Percentiles rank a stretch among this genome's conserved stretches.
Conservation (phyloP, 1,140 invertebrate species). For the Tetragonula clypearis region DNA sequence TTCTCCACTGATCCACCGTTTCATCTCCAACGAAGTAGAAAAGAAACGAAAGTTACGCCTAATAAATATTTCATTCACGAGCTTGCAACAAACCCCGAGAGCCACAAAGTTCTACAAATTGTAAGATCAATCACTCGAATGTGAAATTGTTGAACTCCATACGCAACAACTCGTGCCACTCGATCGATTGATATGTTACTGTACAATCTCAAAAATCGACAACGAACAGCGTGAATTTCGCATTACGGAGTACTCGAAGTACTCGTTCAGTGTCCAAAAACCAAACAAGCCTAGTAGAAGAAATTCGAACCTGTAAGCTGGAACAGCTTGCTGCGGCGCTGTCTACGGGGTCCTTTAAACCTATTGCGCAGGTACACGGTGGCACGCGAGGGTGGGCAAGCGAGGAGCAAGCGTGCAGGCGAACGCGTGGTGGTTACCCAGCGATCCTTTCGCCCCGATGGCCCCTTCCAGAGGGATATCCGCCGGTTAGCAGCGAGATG, state of each 20-base stretch:
- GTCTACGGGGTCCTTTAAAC: neutral
- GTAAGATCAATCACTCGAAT: no score
- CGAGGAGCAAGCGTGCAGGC: slow-evolving; percentile 12
- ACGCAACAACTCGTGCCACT: neutral
- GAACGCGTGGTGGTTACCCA: slow-evolving; percentile 36
- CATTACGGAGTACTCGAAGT: neutral
- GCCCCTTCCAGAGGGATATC: slow-evolving; percentile 10
- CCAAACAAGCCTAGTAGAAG: no score
- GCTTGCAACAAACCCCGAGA: no score
- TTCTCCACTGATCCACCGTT: no score
- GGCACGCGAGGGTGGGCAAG: neutral
- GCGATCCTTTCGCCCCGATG: slow-evolving; percentile 13
- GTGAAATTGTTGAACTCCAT: neutral
- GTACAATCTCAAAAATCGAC: neutral
- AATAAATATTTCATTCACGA: no score
- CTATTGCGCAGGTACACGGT: slow-evolving; percentile 11
- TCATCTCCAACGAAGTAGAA: no score
- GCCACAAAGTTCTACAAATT: no score
- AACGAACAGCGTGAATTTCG: neutral
- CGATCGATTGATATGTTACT: neutral
- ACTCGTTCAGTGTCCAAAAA: no score
- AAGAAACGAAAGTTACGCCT: no score
- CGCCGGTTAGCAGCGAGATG: neutral
- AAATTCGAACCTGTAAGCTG: no score
- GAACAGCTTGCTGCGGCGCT: neutral